Conservation (phyloP, 2,797 vertebrate genomes). For the Ceryle rudis region DNA sequence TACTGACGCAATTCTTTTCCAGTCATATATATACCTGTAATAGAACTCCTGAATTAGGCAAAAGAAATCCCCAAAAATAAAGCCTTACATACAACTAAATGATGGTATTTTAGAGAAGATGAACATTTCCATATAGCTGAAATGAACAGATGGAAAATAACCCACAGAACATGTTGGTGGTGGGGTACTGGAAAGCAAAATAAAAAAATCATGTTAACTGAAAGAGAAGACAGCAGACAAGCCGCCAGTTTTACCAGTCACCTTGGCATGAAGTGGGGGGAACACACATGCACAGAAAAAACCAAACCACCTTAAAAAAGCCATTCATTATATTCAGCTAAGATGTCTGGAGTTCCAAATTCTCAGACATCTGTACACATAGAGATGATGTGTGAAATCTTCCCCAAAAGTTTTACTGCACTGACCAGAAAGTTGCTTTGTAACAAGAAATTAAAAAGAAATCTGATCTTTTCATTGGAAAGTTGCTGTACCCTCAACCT, state of each 20-base stretch:
- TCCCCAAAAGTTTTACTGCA: not conserved
- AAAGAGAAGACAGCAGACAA: not conserved
- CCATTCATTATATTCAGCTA: not conserved
- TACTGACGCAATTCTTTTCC: conserved; percentile 93
- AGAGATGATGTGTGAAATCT: not conserved
- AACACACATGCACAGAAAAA: not conserved
- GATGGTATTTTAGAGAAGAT: not conserved
- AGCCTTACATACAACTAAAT: not conserved
- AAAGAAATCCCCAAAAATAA: not conserved
- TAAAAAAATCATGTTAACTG: not conserved
- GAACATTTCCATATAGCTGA: not conserved
- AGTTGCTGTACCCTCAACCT: not conserved
- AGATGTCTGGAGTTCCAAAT: not conserved
- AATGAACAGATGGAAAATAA: not conserved
- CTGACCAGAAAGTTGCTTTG: not conserved
- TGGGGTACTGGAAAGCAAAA: not conserved
- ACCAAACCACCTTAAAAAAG: not conserved
- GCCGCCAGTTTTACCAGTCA: not conserved
- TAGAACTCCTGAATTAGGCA: not conserved
- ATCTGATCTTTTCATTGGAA: not conserved
- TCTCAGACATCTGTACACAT: not conserved
- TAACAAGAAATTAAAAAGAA: not conserved
- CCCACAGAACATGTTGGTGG: not conserved
- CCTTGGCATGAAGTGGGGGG: not conserved
- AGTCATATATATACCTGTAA: conserved; percentile 90